Evolutionary conservation across 2,888 invertebrate genomes (phyloP).

Genomic region (Tiliacea citrago): DNA sequence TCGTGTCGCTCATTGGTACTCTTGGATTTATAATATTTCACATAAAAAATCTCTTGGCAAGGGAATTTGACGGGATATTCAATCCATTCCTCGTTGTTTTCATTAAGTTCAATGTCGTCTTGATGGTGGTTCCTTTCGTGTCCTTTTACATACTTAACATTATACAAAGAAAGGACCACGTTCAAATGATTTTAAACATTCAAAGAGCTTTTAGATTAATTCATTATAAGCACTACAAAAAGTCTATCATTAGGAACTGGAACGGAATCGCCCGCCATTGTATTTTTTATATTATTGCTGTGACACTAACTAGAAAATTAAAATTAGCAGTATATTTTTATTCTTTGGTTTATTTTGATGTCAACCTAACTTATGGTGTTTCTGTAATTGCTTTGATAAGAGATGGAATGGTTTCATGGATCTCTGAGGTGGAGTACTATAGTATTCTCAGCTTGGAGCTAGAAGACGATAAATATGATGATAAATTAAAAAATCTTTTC

Average conservation of each 20-base stretch:
- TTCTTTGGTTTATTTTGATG: conserved; percentile 9
- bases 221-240: conserved; percentile 9
- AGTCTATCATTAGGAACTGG: conserved; percentile 5
- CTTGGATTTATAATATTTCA: conserved; percentile 8
- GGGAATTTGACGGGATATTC: background rate
- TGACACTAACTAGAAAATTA: background rate
- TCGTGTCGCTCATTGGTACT: conserved; percentile 8
- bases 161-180: conserved; percentile 6
- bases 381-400: conserved; percentile 2
- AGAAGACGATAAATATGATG: conserved; percentile 12
- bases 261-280: background rate
- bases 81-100: conserved; percentile 11
- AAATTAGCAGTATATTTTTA: conserved; percentile 6
- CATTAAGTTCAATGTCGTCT: conserved; percentile 4
- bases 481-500: conserved; percentile 6
- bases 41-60: conserved; percentile 3
- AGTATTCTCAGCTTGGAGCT: conserved; percentile 1
- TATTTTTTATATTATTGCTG: background rate
- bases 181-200: conserved; percentile 10
- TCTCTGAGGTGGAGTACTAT: conserved; percentile 7
- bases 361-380: conserved; percentile 1
- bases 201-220: conserved; percentile 11
- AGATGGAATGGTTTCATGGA: conserved; percentile 6
- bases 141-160: conserved; percentile 4
- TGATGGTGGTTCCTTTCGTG: background rate